These are phyloP conservation scores for Muscicapa striata DNA, from an alignment of 2,797 vertebrate species.

Conservation along the genomic window DNA sequence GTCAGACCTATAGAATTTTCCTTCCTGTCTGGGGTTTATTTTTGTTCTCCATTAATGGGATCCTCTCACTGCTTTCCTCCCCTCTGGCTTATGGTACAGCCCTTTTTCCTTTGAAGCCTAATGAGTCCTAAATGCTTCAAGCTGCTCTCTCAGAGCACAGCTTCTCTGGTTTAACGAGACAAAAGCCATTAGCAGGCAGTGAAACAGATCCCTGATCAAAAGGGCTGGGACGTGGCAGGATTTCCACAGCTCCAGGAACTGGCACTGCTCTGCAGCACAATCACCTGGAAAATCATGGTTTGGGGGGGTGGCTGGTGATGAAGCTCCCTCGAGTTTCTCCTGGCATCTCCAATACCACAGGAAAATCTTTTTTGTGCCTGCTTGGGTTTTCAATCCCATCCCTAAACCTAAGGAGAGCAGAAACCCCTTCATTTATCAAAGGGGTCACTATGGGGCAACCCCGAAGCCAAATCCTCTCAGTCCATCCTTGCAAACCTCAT, in stretches of 20 bases:
- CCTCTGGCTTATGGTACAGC: constrained; percentile 14
- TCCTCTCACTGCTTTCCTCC: constrained; percentile 53
- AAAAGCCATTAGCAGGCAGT: constrained; percentile 44
- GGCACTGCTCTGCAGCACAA: background rate
- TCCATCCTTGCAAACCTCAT: background rate
- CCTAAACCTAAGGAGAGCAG: background rate
- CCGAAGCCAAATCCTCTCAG: background rate
- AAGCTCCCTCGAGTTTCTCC: background rate
- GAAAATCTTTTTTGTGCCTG: background rate
- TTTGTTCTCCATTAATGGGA: constrained; percentile 55
- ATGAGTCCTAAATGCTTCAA: constrained; percentile 65
- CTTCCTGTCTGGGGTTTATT: constrained; percentile 69
- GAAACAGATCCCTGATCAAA: constrained; percentile 32
- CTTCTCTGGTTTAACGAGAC: constrained; percentile 15
- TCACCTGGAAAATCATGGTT: background rate
- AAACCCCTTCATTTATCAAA: background rate
- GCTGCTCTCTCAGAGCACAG: constrained; percentile 28
- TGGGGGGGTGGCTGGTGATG: too few relatives aligned
- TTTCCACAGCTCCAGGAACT: constrained; percentile 1
- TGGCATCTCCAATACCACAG: background rate
- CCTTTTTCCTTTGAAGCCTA: constrained; percentile 59
- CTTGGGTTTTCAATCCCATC: background rate
- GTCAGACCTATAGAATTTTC: constrained; percentile 67
- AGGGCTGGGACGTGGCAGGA: background rate
- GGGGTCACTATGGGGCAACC: background rate